A percentile compares a stretch with the other conserved stretches of the same genome.
phyloP scores from a whole-genome alignment of 1,140 invertebrate species.

The Drosophila nebulosa region DNA sequence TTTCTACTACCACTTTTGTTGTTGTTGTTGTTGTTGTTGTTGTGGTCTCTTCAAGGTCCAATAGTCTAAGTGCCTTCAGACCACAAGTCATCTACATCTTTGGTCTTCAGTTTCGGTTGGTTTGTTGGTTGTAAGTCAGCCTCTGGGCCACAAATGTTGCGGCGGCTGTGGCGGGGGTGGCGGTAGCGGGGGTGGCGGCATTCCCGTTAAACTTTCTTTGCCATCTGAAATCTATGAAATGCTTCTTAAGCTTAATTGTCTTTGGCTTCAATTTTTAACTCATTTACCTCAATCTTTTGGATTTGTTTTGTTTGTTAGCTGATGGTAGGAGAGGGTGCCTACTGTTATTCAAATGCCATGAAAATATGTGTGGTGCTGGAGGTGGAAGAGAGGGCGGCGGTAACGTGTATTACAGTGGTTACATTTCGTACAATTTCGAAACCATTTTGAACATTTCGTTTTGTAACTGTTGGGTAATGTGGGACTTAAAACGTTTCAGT shows the following conservation, averaged over 20 bases:
- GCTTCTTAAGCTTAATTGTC: conserved; percentile 79
- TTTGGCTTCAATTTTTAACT: conserved; percentile 67
- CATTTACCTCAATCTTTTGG: conserved; percentile 54
- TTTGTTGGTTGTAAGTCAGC: conserved; percentile 48
- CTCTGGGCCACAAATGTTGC: conserved; percentile 32
- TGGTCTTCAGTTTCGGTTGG: conserved; percentile 15
- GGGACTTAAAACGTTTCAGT: too few relatives aligned
- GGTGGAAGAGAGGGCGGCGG: conserved; percentile 33
- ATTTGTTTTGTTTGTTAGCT: neutral
- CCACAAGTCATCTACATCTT: conserved; percentile 31
- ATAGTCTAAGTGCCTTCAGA: conserved; percentile 43
- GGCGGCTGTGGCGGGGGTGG: too few relatives aligned
- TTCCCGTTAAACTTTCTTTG: conserved; percentile 62
- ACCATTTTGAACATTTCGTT: too few relatives aligned
- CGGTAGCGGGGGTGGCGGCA: conserved; percentile 25
- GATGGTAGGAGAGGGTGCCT: conserved; percentile 3
- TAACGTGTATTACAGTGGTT: neutral
- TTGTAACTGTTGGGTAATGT: neutral
- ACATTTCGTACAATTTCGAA: neutral
- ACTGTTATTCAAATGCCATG: conserved; percentile 71
- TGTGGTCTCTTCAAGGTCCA: conserved; percentile 55
- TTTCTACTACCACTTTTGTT: conserved; percentile 10
- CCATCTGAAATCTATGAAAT: conserved; percentile 65
- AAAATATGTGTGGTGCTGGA: conserved; percentile 47
- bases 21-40: conserved; percentile 9